These are phyloP conservation scores for Atlantisia rogersi DNA, from an alignment of 2,113 vertebrate species.

Conservation along the genomic window DNA sequence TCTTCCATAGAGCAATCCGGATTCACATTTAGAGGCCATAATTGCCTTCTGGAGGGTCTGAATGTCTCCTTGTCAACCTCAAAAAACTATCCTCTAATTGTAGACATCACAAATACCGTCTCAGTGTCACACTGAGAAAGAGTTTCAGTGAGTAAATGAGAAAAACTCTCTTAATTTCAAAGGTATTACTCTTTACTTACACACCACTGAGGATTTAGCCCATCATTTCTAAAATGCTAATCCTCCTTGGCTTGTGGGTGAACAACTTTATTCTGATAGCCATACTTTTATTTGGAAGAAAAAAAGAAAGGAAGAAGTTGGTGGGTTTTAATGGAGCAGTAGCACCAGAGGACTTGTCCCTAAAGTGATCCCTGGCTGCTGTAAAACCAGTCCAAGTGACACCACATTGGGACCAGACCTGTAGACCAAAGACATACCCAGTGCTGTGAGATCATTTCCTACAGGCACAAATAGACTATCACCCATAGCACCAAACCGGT, in stretches of 20 bases:
- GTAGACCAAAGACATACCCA: background rate
- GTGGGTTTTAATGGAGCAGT: background rate
- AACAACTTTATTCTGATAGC: background rate
- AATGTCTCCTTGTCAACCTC: background rate
- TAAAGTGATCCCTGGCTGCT: background rate
- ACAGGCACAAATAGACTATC: accelerated
- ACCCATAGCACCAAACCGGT: background rate
- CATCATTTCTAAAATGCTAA: background rate
- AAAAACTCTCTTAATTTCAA: background rate
- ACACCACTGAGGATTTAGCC: background rate
- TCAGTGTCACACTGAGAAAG: background rate
- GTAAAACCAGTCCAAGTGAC: background rate
- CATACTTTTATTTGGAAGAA: background rate
- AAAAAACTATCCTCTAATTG: background rate
- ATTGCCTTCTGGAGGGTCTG: background rate
- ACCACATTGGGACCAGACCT: background rate
- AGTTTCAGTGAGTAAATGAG: background rate
- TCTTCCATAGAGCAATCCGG: background rate
- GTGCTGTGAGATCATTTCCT: background rate
- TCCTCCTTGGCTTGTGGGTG: background rate
- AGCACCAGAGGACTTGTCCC: background rate
- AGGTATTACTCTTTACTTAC: background rate
- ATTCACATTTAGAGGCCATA: background rate
- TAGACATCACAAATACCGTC: background rate
- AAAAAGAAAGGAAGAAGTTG: background rate